A percentile compares a stretch with the other conserved stretches of the same genome.
Evolutionary conservation across 1,140 invertebrate species (phyloP).

Genomic region (Drosophila miranda): DNA sequence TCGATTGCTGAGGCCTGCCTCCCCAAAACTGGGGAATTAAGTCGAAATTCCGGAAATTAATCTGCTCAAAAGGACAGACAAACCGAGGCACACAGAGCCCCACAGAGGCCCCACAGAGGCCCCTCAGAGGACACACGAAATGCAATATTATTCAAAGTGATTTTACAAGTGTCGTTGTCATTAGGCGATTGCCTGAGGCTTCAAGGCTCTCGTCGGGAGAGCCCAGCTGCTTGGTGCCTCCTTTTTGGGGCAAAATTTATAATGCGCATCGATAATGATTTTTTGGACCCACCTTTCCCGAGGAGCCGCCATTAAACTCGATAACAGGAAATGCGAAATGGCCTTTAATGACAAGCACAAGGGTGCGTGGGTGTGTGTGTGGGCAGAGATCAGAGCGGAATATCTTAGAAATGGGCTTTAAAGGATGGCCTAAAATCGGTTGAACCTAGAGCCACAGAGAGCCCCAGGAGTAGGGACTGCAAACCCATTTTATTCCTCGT

Average conservation of each 20-base stretch:
- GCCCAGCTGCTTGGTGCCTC: slow-evolving; percentile 32
- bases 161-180: slow-evolving; percentile 77
- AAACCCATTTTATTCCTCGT: too few relatives aligned
- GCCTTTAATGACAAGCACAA: slow-evolving; percentile 43
- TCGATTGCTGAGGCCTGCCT: slow-evolving; percentile 47
- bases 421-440: not conserved
- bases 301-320: slow-evolving; percentile 44
- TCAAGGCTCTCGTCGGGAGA: not conserved
- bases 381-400: not conserved
- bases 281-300: not conserved
- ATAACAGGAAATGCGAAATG: slow-evolving; percentile 65
- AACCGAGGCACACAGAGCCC: not conserved
- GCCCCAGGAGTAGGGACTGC: too few relatives aligned
- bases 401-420: not conserved
- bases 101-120: too few relatives aligned
- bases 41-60: slow-evolving; percentile 77
- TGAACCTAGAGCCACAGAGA: too few relatives aligned
- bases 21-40: slow-evolving; percentile 64
- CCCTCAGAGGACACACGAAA: slow-evolving; percentile 10
- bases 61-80: slow-evolving; percentile 58
- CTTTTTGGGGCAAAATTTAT: slow-evolving; percentile 52
- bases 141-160: slow-evolving; percentile 76
- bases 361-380: slow-evolving; percentile 53
- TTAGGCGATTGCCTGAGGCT: slow-evolving; percentile 60
- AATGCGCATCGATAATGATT: slow-evolving; percentile 79